Evolutionary conservation across 2,888 invertebrate genomes (phyloP), one percentile per base, ranked within the genome.

Genomic region (Suillia variegata): DNA sequence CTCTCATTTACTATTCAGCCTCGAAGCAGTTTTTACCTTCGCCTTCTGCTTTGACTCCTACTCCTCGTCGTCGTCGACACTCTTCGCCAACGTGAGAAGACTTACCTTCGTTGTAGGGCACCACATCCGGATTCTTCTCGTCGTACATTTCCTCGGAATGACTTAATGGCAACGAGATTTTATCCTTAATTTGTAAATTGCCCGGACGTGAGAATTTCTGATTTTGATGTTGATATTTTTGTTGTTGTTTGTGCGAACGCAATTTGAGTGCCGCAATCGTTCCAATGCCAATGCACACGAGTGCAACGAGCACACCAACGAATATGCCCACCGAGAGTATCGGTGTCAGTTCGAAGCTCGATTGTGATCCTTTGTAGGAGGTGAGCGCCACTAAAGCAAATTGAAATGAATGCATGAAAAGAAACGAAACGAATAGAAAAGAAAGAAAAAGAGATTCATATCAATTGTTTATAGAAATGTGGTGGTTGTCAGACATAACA

Each of bases 41-140:
- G 5, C 17, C 45, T 18, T 5, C 45, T 6, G 18, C n/a, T n/a
- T n/a, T n/a, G n/a, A n/a, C n/a, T n/a, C n/a, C n/a, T n/a, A n/a
- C n/a, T n/a, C n/a, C n/a, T n/a, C n/a, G n/a, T n/a, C 45, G 18
- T 13, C 5, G 18, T 20, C 45, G 18, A 4, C 17, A 4, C 45
- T 20, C 45, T 38, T n/a, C 12, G 4, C 38, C 45, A 45, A 45
- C 4, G n/a, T n/a, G n/a, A n/a, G 6, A 45, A 5, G 12, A 63
- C 76, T 83, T 84, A 93, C 93, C 92, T 89, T 93, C 93, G 79
- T 91, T 93, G 69, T 90, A 88, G 24, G 94, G 93, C 62, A 94
- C 91, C 66, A 94, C 92, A 79, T 94, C 94, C 24, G 94, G 94
- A 84, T 94, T 94, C 80, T 89, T 90, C 82, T 95, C 94, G 76